Base-by-base conservation (phyloP, 2,797 vertebrate genomes). In the Trachops cirrhosus region DNA sequence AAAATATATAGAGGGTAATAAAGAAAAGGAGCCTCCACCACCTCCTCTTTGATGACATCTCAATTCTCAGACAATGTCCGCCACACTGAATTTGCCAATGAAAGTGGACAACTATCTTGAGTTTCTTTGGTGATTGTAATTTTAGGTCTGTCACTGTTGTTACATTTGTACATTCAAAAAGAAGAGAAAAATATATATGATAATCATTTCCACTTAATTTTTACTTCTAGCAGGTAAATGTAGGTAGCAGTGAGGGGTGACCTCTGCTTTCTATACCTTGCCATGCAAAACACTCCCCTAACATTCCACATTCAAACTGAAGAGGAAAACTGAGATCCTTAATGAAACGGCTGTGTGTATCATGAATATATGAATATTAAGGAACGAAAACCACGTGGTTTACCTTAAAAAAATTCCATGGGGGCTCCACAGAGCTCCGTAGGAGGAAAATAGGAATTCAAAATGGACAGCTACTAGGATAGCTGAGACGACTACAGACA, bases 301-400 rank as follows among this genome's bases (percentile, higher is more conserved):
- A 99, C 99, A 99, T 98, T 99, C 99, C 99, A 99, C 99, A 98
- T 99, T 99, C 99, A 99, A 99, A 99, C 99, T 99, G 98, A 99
- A 99, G 99, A 99, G 98, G 99, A 99, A 98, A 98, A 98, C 97
- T 67, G 97, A 98, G 99, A 99, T 99, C 99, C 99, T 99, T 99
- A 99, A 99, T 99, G 99, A 99, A 99, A 99, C 99, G 99, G 99
- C 99, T 99, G 99, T 99, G 99, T 99, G 99, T 99, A 99, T 99
- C n/a, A n/a, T n/a, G n/a, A n/a, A n/a, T n/a, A n/a, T 99, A 99
- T 99, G 99, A 99, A 99, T 99, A 99, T 99, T 99, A 99, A 99
- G 99, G 99, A 99, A 99, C 99, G 99, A 99, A 99, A 99, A 99
- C 98, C 99, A 99, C 99, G 99, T 99, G 99, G 99, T 99, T 99